Conservation (phyloP, 2,113 vertebrate species). For the Recurvirostra avosetta region DNA sequence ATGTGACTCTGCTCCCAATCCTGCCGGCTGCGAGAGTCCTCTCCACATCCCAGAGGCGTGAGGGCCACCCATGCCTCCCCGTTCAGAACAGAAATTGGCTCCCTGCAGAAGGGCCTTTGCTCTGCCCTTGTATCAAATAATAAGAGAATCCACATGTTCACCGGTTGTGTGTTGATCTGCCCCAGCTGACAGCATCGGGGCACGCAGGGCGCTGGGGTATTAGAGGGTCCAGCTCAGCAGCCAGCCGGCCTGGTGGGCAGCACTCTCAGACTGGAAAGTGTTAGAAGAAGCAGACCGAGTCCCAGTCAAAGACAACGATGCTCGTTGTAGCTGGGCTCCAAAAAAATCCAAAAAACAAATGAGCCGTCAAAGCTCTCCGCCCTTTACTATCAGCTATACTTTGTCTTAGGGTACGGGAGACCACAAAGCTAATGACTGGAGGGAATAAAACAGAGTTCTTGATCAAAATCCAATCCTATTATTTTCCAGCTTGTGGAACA, state of each 20-base stretch:
- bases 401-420: neutral
- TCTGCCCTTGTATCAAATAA: neutral
- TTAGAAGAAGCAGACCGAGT: neutral
- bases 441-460: neutral
- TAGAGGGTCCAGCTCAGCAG: neutral
- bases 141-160: neutral
- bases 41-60: neutral
- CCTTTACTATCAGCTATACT: neutral
- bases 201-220: neutral
- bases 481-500: constrained; percentile 10
- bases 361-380: neutral
- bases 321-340: neutral
- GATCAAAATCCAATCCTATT: constrained; percentile 21
- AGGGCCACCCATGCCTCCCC: neutral
- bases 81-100: neutral
- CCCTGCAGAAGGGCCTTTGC: neutral
- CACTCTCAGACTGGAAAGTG: neutral
- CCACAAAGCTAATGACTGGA: neutral
- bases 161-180: neutral
- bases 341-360: neutral
- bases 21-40: neutral
- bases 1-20: neutral
- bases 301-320: neutral
- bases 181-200: neutral
- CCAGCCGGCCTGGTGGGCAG: neutral